Evolutionary conservation across 2,797 vertebrate species (phyloP).

Genomic region (Acanthiza pusilla): DNA sequence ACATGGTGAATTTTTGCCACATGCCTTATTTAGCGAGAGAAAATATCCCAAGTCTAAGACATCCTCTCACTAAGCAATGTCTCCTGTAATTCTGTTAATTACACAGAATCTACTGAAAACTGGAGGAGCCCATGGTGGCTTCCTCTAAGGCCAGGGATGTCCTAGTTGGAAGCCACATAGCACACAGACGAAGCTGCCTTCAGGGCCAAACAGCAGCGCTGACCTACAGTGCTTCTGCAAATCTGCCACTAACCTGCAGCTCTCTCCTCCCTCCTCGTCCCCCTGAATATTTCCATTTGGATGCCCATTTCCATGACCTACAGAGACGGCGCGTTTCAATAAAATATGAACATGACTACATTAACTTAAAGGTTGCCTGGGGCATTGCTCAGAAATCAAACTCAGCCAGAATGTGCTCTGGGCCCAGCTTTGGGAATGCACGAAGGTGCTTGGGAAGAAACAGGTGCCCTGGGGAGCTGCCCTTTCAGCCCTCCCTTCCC

Average conservation of each 20-base stretch:
- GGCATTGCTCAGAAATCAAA: constrained; percentile 16
- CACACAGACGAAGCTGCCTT: background rate
- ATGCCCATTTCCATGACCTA: constrained; percentile 7
- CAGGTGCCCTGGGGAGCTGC: background rate
- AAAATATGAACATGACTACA: constrained; percentile 21
- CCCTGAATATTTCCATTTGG: constrained; percentile 3
- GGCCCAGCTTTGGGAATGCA: background rate
- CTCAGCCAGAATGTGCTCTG: background rate
- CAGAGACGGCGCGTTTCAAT: constrained; percentile 7
- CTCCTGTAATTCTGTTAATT: background rate
- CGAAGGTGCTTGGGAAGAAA: background rate
- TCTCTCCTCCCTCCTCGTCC: background rate
- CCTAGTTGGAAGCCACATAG: background rate
- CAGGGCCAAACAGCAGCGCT: background rate
- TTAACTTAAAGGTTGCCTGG: constrained; percentile 23
- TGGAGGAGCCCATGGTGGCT: background rate
- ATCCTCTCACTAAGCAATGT: background rate
- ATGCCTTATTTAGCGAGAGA: background rate
- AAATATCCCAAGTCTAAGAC: background rate
- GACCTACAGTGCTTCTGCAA: background rate
- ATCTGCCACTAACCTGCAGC: background rate
- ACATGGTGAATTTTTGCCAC: background rate
- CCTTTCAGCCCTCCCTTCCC: background rate
- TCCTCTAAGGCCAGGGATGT: background rate
- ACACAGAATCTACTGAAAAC: background rate